Evolutionary conservation across 2,797 vertebrate genomes (phyloP), one percentile per base, ranked within the genome.

Genomic region (Synaphobranchus kaupii): DNA sequence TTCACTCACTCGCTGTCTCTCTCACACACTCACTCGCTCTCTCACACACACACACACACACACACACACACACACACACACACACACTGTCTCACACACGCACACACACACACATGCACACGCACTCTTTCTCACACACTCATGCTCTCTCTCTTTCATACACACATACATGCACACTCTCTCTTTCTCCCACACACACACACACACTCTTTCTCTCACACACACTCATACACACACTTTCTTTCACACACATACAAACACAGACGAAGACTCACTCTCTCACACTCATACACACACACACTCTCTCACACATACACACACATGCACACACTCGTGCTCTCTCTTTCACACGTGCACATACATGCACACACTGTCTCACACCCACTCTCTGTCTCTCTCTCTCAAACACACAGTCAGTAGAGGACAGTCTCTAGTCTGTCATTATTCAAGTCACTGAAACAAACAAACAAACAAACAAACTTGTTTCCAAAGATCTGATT

Each of bases 371-470:
- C 60, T 39, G 31, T 34, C 66, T 39, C 50, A 44, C 39, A 88
- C 2, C 86, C 60, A 88, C 84, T 86, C 89, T 78, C 73, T 47
- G 85, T 92, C 86, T 89, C 89, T 73, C 87, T 92, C 91, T 92
- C 89, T 87, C 76, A 84, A 63, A 88, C 87, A 86, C 58, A 58
- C 34, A 52, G n/a, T 84, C 80, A 56, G 91, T 91, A 85, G 88
- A 91, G 63, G 25, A n/a, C 28, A 12, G 31, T 89, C 73, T 90
- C 85, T 88, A 8, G 12, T 52, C 8, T 52, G 50, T 52, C 50
- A 52, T 52, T 52, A 39, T 90, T 94, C 93, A 93, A 91, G 91
- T 91, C 91, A 92, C 91, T 89, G 88, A 84, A 85, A 88, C 90
- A 90, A 87, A 88, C 12, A 44, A 13, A 15, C 73, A 84, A 85